These are phyloP conservation scores for Schlechtendalia chinensis DNA, from an alignment of 1,140 invertebrate species.

Conservation along the genomic window DNA sequence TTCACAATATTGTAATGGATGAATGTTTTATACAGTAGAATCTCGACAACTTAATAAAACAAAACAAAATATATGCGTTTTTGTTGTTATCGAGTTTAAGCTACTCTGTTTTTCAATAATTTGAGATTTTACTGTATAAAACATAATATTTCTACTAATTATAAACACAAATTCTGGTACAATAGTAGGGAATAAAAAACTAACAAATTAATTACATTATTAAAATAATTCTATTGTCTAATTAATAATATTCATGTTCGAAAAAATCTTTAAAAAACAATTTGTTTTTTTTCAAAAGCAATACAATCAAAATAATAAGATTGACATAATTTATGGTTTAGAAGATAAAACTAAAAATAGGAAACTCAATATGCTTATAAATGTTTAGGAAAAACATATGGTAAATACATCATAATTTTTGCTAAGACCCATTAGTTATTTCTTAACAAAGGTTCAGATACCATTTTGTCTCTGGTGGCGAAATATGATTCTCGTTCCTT, in stretches of 20 bases:
- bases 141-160: too few relatives aligned
- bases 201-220: neutral
- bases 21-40: neutral
- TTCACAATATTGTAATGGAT: neutral
- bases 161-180: neutral
- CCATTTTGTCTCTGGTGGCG: slow-evolving; percentile 70
- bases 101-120: too few relatives aligned
- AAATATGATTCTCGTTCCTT: slow-evolving; percentile 77
- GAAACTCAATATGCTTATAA: neutral
- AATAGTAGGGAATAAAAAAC: neutral
- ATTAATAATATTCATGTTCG: too few relatives aligned
- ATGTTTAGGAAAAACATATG: neutral
- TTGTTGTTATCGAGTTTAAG: too few relatives aligned
- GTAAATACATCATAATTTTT: neutral
- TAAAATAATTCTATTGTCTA: neutral
- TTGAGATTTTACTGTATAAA: neutral
- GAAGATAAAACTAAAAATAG: slow-evolving; percentile 5
- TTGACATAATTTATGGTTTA: neutral
- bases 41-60: neutral
- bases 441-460: slow-evolving; percentile 57
- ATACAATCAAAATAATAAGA: slow-evolving; percentile 8
- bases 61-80: neutral
- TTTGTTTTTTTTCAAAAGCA: neutral
- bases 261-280: neutral
- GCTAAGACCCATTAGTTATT: neutral